Conservation (phyloP, 2,797 vertebrate species). For the Brachyalestes nurse region DNA sequence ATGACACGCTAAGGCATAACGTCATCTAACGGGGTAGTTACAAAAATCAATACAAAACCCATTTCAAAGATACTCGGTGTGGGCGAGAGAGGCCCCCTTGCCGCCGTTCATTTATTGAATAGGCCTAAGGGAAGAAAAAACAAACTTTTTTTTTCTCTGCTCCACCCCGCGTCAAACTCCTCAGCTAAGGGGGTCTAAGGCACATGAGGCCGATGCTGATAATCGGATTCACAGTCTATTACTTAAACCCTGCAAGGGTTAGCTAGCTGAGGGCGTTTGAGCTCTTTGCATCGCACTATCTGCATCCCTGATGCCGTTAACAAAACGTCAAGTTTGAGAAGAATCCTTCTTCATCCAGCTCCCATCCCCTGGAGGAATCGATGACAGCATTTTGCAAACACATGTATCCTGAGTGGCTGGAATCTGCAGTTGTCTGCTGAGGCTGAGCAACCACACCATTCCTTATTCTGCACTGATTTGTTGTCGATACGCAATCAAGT, state of each 20-base stretch:
- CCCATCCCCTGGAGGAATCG: conserved; percentile 65
- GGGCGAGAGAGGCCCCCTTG: conserved; percentile 80
- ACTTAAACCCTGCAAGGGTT: conserved; percentile 78
- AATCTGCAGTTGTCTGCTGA: conserved; percentile 58
- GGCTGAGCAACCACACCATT: conserved; percentile 75
- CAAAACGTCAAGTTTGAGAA: conserved; percentile 13
- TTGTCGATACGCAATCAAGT: conserved; percentile 85
- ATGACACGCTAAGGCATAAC: conserved; percentile 99
- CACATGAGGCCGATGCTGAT: conserved; percentile 81
- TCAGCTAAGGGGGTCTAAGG: conserved; percentile 77
- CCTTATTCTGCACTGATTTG: conserved; percentile 82
- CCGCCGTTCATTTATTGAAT: conserved; percentile 99
- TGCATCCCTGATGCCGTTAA: conserved; percentile 47
- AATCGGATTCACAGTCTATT: conserved; percentile 92
- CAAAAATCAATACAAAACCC: conserved; percentile 99
- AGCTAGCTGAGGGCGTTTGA: not conserved
- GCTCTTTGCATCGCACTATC: not conserved
- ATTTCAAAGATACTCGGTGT: conserved; percentile 98
- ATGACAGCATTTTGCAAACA: conserved; percentile 79
- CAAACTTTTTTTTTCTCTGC: conserved; percentile 88
- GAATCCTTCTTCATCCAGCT: conserved; percentile 32
- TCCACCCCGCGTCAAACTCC: conserved; percentile 87
- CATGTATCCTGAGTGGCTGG: conserved; percentile 72
- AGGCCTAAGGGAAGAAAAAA: conserved; percentile 89
- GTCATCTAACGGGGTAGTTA: conserved; percentile 99